Percentiles rank a stretch among this genome's conserved stretches.
These are phyloP conservation scores for Condylostylus longicornis DNA, from an alignment of 1,140 invertebrate genomes.

Conservation along the genomic window DNA sequence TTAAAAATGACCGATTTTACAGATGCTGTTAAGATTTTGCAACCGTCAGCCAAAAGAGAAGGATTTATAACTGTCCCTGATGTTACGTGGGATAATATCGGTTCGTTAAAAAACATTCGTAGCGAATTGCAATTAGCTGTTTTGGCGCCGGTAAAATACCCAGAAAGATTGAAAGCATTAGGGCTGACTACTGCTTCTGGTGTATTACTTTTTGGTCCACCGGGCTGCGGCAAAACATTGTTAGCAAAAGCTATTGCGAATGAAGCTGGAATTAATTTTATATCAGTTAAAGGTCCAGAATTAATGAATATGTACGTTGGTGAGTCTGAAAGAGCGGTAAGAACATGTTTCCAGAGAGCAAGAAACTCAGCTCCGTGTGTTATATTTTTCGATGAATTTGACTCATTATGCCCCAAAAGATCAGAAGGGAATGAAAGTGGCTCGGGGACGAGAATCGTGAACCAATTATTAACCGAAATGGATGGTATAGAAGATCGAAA, in stretches of 20 bases:
- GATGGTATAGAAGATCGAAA: slow-evolving; percentile 83
- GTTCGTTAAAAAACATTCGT: slow-evolving; percentile 74
- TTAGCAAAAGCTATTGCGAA: slow-evolving; percentile 89
- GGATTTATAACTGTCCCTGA: slow-evolving; percentile 96
- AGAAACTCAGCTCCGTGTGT: slow-evolving; percentile 92
- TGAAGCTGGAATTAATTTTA: slow-evolving; percentile 92
- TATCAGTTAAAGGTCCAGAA: slow-evolving; percentile 94
- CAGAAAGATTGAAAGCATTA: slow-evolving; percentile 59
- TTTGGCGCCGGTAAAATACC: slow-evolving; percentile 78
- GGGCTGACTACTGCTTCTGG: slow-evolving; percentile 70
- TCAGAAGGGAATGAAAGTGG: slow-evolving; percentile 56
- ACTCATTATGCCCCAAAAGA: slow-evolving; percentile 86
- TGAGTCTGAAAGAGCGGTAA: slow-evolving; percentile 92
- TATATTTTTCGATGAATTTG: slow-evolving; percentile 99
- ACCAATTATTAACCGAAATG: slow-evolving; percentile 97
- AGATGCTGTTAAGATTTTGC: slow-evolving; percentile 62
- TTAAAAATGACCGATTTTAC: slow-evolving; percentile 63
- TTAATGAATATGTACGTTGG: slow-evolving; percentile 97
- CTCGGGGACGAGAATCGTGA: slow-evolving; percentile 72
- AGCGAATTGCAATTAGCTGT: slow-evolving; percentile 83
- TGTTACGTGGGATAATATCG: slow-evolving; percentile 94
- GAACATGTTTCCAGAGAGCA: slow-evolving; percentile 87
- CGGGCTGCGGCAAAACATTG: slow-evolving; percentile 83
- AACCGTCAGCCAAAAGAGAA: slow-evolving; percentile 90
- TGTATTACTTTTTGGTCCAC: slow-evolving; percentile 83